These are phyloP conservation scores for Pygoscelis antarcticus DNA, from an alignment of 2,113 vertebrate genomes.

Conservation along the genomic window DNA sequence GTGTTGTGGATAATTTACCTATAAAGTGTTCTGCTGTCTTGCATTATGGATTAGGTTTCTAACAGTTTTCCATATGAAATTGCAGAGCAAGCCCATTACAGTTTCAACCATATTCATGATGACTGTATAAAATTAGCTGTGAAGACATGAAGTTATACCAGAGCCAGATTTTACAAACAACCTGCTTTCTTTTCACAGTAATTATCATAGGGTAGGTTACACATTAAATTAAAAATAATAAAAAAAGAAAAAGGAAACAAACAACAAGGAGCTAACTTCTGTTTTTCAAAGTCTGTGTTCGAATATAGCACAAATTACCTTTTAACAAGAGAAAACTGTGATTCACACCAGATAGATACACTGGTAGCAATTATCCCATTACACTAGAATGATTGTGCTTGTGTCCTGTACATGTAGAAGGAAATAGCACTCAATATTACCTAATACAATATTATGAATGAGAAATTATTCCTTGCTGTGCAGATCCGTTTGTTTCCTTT, in stretches of 20 bases:
- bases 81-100: conserved; percentile 3
- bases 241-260: background rate
- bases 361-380: background rate
- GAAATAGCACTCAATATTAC: conserved; percentile 23
- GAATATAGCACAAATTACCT: background rate
- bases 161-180: background rate
- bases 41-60: conserved; percentile 19
- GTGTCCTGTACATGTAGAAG: background rate
- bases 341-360: background rate
- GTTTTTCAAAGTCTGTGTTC: background rate
- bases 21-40: conserved; percentile 34
- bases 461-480: conserved; percentile 12
- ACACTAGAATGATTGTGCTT: background rate
- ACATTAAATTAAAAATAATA: background rate
- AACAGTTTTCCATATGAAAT: conserved; percentile 22
- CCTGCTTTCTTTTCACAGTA: background rate
- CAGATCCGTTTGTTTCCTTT: background rate
- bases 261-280: background rate
- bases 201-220: background rate
- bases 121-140: background rate
- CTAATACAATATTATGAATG: background rate
- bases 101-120: background rate
- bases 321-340: background rate
- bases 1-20: conserved; percentile 27
- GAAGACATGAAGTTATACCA: background rate